Evolutionary conservation across 2,888 invertebrate species (phyloP).

Genomic region (Sipha maydis): DNA sequence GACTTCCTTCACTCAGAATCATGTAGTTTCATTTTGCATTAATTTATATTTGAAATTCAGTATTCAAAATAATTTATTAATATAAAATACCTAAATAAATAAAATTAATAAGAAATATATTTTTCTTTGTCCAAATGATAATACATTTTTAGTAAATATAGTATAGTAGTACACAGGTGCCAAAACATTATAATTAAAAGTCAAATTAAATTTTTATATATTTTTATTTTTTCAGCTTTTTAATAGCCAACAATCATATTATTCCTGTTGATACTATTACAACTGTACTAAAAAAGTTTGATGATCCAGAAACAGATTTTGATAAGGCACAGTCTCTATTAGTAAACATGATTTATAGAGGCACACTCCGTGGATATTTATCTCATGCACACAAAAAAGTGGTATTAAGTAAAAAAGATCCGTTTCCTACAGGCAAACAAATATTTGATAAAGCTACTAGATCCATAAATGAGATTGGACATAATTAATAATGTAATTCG

Average conservation of each 20-base stretch:
- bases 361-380: slow-evolving; percentile 54
- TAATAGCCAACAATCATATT: slow-evolving; percentile 52
- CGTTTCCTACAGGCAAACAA: slow-evolving; percentile 56
- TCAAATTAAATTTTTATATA: not conserved
- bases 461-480: slow-evolving; percentile 54
- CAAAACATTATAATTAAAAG: not conserved
- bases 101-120: too few species aligned
- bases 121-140: too few species aligned
- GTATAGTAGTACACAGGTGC: too few species aligned
- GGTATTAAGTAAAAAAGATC: slow-evolving; percentile 57
- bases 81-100: too few species aligned
- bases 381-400: slow-evolving; percentile 55
- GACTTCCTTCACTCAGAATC: too few species aligned
- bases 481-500: slow-evolving; percentile 20
- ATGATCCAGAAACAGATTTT: slow-evolving; percentile 47
- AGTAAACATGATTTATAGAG: slow-evolving; percentile 56
- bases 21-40: too few species aligned
- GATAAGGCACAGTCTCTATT: slow-evolving; percentile 40
- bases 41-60: too few species aligned
- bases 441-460: slow-evolving; percentile 54
- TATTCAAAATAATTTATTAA: too few species aligned
- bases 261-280: slow-evolving; percentile 48
- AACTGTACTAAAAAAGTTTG: slow-evolving; percentile 40
- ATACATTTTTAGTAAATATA: too few species aligned
- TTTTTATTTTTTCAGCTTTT: slow-evolving; percentile 38